Evolutionary conservation across 2,888 invertebrate genomes (phyloP), one percentile per base, ranked within the genome.

Genomic region (Ceramica pisi): DNA sequence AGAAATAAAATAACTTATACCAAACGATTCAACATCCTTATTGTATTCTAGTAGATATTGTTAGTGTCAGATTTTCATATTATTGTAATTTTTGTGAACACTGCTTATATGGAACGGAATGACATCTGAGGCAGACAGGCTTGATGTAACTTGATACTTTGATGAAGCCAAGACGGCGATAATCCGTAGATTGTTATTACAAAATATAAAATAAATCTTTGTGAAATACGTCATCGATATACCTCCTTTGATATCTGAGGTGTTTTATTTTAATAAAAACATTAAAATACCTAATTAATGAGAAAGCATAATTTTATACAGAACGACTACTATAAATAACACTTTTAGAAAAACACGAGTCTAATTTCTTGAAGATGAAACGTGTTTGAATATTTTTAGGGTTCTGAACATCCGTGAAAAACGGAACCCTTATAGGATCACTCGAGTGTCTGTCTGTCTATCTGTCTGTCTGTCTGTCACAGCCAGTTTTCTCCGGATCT

Each of bases 111-210:
- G 12, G 23, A 14, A 46, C 2, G 31, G 0, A 26, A 51, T 71
- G 53, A 48, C 65, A 56, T 26, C n/a, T 26, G 0, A 31, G 41
- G 16, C 23, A 53, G 23, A 55, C 53, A n/a, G 5, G 31, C 50
- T 23, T 21, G 50, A 56, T 67, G 73, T 60, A 78, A 77, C 51
- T 41, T 65, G 60, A 77, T 73, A 73, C 41, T 57, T 63, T 46
- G 48, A 60, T 59, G 50, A 63, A 59, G 19, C 48, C 21, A 41
- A 21, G 2, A 23, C 1, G 9, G 19, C 3, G 9, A 35, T 19
- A 8, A 10, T 35, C 44, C 23, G 21, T 1, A 68, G 26, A 67
- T 67, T 48, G 2, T 41, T 57, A 9, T 19, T 38, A 26, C 6
- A 3, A n/a, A 71, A 44, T 35, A 60, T 51, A 44, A 61, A 51